Conservation (phyloP, 2,113 vertebrate species). For the Strix uralensis region DNA sequence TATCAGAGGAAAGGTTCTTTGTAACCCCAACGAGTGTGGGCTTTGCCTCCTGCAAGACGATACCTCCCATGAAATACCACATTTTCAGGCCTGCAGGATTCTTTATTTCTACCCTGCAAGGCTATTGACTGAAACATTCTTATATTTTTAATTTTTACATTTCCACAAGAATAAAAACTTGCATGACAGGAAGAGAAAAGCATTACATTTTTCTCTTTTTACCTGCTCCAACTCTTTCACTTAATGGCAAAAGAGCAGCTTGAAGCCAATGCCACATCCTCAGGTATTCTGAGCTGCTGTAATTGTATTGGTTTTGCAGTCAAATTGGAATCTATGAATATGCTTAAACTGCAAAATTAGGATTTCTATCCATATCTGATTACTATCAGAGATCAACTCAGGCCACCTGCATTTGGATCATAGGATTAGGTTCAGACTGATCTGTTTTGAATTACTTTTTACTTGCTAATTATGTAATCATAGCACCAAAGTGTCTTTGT, state of each 20-base stretch:
- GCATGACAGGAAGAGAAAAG: neutral
- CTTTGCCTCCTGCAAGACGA: neutral
- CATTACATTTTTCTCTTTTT: neutral
- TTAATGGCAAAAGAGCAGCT: neutral
- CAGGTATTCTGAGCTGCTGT: neutral
- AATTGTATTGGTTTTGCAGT: neutral
- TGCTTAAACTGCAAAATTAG: neutral
- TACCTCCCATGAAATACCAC: neutral
- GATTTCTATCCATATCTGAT: neutral
- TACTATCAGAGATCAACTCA: neutral
- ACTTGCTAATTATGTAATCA: neutral
- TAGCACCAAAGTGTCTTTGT: neutral
- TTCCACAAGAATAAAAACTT: neutral
- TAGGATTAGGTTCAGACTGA: neutral
- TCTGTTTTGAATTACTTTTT: neutral
- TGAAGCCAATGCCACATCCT: neutral
- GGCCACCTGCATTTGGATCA: neutral
- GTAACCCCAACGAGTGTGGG: neutral
- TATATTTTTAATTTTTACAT: neutral
- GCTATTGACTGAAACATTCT: neutral
- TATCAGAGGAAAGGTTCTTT: neutral
- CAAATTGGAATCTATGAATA: neutral
- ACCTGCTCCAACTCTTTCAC: neutral
- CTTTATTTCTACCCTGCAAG: neutral
- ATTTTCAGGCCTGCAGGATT: neutral